Conservation (phyloP, 2,113 vertebrate genomes). For the Malurus elegans region DNA sequence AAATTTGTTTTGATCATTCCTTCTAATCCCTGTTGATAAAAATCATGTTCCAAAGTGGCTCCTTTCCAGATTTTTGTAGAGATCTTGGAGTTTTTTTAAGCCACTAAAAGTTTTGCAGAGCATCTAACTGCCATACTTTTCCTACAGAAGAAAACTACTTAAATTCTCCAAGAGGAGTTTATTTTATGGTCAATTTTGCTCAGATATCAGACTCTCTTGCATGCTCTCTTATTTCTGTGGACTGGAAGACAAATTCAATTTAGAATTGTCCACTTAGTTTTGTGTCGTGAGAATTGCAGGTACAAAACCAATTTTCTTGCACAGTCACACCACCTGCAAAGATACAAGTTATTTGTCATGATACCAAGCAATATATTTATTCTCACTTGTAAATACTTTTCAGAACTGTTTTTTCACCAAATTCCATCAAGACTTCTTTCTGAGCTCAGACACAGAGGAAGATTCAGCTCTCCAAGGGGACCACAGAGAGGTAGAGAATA, state of each 20-base stretch:
- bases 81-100: background rate
- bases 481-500: background rate
- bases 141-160: background rate
- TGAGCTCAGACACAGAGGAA: background rate
- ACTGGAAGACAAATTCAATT: background rate
- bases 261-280: background rate
- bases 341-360: background rate
- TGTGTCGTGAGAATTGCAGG: background rate
- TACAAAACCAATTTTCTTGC: background rate
- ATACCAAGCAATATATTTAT: background rate
- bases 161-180: background rate
- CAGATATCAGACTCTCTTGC: background rate
- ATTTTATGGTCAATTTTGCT: background rate
- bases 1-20: background rate
- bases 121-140: background rate
- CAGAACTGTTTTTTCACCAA: background rate
- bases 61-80: background rate
- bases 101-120: background rate
- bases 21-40: slow-evolving; percentile 2
- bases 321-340: background rate
- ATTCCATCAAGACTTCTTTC: background rate
- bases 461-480: background rate
- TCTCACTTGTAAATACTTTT: background rate
- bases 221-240: background rate
- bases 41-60: background rate